These are phyloP conservation scores for Agapornis roseicollis DNA, from an alignment of 2,113 vertebrate genomes.

Conservation along the genomic window DNA sequence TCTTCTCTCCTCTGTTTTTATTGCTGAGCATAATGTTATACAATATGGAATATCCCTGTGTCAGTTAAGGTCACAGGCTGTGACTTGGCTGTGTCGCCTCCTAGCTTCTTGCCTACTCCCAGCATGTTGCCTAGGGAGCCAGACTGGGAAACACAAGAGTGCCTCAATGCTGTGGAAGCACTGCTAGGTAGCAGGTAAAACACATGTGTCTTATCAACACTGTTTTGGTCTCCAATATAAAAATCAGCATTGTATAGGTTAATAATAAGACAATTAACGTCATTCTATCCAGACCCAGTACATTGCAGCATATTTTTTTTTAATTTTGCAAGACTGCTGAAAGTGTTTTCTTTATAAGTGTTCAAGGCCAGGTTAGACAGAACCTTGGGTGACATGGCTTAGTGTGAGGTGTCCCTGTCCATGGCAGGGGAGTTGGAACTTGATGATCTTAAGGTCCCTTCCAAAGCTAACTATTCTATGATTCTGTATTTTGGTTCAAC, in stretches of 20 bases:
- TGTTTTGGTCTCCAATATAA: not conserved
- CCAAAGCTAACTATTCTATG: not conserved
- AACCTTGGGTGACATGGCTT: not conserved
- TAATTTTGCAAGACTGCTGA: not conserved
- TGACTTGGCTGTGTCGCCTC: not conserved
- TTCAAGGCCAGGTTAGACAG: not conserved
- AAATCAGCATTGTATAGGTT: not conserved
- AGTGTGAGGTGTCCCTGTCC: not conserved
- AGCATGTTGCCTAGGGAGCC: not conserved
- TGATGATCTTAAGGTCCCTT: not conserved
- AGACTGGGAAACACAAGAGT: not conserved
- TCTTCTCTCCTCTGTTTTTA: not conserved
- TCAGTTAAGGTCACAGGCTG: not conserved
- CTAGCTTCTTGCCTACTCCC: not conserved
- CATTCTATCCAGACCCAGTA: not conserved
- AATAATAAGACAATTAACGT: not conserved
- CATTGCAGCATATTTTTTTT: not conserved
- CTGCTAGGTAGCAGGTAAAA: not conserved
- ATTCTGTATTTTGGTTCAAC: not conserved
- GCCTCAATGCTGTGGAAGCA: not conserved
- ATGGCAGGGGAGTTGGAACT: not conserved
- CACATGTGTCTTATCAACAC: fast-evolving
- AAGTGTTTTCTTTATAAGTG: not conserved
- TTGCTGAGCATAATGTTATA: not conserved
- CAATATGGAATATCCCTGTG: not conserved